phyloP scores from a whole-genome alignment of 2,113 vertebrate species.

The Henicopernis longicauda region DNA sequence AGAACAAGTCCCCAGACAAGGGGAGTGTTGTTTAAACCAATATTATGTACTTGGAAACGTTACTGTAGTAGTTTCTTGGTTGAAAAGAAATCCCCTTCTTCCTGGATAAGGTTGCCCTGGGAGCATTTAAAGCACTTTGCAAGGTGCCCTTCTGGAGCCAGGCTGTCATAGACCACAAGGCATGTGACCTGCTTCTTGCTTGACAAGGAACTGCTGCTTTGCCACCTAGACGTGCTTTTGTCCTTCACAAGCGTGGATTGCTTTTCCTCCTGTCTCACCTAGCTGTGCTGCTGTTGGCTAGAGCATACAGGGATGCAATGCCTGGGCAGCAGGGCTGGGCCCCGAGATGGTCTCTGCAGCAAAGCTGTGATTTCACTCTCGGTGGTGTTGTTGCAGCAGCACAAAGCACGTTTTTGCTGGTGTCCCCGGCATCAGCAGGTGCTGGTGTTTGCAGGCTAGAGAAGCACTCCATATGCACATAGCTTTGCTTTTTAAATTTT shows the following conservation, averaged over 20 bases:
- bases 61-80: neutral
- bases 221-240: rapidly evolving
- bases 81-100: neutral
- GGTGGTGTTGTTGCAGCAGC: neutral
- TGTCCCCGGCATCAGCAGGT: neutral
- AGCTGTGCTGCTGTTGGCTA: neutral
- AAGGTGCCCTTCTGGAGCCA: neutral
- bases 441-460: neutral
- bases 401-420: neutral
- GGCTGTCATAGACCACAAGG: neutral
- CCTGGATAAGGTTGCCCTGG: neutral
- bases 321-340: neutral
- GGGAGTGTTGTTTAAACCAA: neutral
- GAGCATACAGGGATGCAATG: neutral
- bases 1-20: neutral
- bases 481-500: neutral
- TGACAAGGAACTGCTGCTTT: neutral
- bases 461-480: rapidly evolving
- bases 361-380: neutral
- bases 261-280: neutral
- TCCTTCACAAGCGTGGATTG: neutral
- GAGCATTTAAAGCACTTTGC: neutral
- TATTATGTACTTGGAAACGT: neutral
- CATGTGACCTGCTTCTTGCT: neutral
- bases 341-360: neutral